These are phyloP conservation scores for Cranoglanis bouderius DNA, from an alignment of 2,113 vertebrate genomes.

Conservation along the genomic window DNA sequence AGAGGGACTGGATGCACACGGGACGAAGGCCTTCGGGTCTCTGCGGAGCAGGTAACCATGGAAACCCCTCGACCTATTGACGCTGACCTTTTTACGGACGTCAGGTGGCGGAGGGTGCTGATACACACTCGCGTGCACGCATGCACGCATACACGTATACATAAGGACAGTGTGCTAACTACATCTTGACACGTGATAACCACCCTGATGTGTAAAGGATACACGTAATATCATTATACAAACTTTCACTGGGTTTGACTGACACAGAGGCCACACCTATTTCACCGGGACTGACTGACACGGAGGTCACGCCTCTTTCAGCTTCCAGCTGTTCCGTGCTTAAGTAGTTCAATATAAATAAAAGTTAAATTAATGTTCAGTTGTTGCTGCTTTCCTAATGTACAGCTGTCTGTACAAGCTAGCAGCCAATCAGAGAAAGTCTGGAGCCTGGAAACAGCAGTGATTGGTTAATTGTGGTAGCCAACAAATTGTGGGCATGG, in stretches of 20 bases:
- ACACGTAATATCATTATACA: background rate
- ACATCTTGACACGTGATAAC: background rate
- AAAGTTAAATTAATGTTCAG: background rate
- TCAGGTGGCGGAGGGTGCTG: slow-evolving; percentile 5
- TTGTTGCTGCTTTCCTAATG: background rate
- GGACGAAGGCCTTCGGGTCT: slow-evolving; percentile 93
- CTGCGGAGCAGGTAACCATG: slow-evolving; percentile 86
- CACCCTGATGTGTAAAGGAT: background rate
- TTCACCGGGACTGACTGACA: background rate
- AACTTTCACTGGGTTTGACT: background rate
- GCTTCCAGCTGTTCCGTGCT: background rate
- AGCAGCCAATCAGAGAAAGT: background rate
- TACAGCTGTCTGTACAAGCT: background rate
- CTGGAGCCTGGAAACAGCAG: background rate
- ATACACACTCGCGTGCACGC: background rate
- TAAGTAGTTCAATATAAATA: background rate
- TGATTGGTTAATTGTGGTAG: background rate
- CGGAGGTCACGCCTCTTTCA: background rate
- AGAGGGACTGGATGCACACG: slow-evolving; percentile 99
- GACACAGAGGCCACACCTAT: background rate
- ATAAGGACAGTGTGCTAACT: background rate
- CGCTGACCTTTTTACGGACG: slow-evolving; percentile 40
- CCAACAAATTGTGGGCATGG: background rate
- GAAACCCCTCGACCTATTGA: slow-evolving; percentile 31
- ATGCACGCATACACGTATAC: background rate